These are phyloP conservation scores for Cossypha heuglini DNA, from an alignment of 2,797 vertebrate species.

Conservation along the genomic window DNA sequence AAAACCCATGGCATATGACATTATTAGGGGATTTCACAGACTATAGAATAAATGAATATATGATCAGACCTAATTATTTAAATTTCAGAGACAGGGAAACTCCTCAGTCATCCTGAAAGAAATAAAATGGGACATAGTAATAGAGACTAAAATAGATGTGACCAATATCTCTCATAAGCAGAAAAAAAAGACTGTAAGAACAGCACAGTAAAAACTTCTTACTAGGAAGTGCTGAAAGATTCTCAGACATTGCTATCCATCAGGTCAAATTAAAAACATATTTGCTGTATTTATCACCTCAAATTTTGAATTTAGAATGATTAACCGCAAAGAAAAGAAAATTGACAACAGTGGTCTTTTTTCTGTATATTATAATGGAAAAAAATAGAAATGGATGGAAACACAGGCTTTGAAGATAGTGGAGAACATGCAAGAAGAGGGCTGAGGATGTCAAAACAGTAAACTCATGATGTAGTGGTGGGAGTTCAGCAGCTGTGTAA, in stretches of 20 bases:
- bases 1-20: not conserved
- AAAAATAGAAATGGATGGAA: not conserved
- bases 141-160: not conserved
- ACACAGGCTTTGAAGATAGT: not conserved
- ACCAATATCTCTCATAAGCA: not conserved
- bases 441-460: not conserved
- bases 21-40: not conserved
- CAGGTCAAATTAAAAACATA: not conserved
- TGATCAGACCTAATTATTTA: not conserved
- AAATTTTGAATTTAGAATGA: not conserved
- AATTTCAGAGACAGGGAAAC: not conserved
- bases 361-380: not conserved
- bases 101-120: not conserved
- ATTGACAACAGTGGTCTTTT: not conserved
- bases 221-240: not conserved
- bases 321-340: not conserved
- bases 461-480: not conserved
- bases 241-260: not conserved
- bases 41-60: not conserved
- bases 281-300: not conserved
- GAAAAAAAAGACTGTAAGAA: not conserved
- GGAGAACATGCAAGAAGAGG: not conserved
- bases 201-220: not conserved
- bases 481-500: not conserved
- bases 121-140: not conserved